Evolutionary conservation across 2,113 vertebrate genomes (phyloP), one percentile per base, ranked within the genome.

Genomic region (Desmodus rotundus): DNA sequence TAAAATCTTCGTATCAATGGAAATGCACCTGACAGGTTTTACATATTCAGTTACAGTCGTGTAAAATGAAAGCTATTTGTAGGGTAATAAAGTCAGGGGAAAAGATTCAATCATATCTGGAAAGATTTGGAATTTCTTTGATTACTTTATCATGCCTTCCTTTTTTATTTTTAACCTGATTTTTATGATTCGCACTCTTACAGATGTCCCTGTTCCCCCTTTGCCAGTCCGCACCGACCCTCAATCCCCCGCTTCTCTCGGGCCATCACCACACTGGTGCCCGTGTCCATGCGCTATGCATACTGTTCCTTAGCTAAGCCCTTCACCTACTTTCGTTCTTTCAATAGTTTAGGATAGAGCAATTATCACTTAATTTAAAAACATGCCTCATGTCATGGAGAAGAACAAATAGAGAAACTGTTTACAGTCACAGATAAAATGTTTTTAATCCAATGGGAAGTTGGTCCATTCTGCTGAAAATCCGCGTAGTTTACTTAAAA

Each of bases 11-110:
- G 83, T 95, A 80, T 93, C 96, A 96, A 89, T 93, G 63, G 16
- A 89, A 96, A 94, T 95, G 73, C 76, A 84, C 68, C 78, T 96
- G 96, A 97, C 94, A 96, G 94, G 93, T 97, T 89, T 96, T 93
- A 95, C 73, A 89, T 85, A 93, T 92, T 95, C 89, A 84, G n/a
- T 88, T 89, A 91, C 83, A 95, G 41, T 91, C 43, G 52, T 93
- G 17, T 83, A 93, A 96, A 96, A 80, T 84, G 50, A 95, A 97
- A 97, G 87, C 91, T 84, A 96, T 95, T 95, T 96, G 78, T 88
- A 91, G 68, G 41, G 20, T 87, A 84, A 84, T 94, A 89, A 87
- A 72, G 47, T 76, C 33, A 84, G 43, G 19, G 12, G 7, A 31
- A 33, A 74, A 81, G 67, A 89, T 91, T 94, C 95, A 95, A 45